These are phyloP conservation scores for Sminthurinus signatus DNA, from an alignment of 1,140 invertebrate species.

Conservation along the genomic window DNA sequence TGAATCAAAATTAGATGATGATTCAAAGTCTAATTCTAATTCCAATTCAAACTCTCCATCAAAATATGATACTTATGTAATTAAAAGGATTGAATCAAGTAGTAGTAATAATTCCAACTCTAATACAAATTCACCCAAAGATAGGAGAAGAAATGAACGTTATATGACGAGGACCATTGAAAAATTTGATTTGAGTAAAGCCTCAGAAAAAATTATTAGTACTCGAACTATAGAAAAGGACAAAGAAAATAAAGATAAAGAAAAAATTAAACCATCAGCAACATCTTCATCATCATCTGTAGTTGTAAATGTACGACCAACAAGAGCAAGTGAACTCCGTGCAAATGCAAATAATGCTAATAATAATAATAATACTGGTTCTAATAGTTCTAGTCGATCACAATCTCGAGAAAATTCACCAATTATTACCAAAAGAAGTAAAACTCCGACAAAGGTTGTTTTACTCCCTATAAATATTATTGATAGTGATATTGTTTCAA, in stretches of 20 bases:
- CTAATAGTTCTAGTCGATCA: no score
- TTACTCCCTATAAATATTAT: no score
- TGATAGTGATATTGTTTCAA: no score
- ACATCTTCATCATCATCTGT: constrained; percentile 9
- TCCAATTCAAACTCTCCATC: constrained; percentile 4
- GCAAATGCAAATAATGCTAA: no score
- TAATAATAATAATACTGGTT: no score
- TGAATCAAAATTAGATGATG: no score
- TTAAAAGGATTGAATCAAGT: constrained; percentile 1
- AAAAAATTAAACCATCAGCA: constrained; percentile 14
- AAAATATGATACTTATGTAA: background rate
- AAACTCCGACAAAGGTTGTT: constrained; percentile 33
- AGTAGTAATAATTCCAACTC: no score
- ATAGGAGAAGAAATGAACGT: constrained; percentile 26
- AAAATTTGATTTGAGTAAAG: constrained; percentile 11
- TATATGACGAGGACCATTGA: constrained; percentile 29
- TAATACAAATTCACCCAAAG: constrained; percentile 29
- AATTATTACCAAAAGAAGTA: constrained; percentile 24
- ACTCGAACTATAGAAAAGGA: no score
- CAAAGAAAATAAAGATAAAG: no score
- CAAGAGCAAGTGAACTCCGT: constrained; percentile 24
- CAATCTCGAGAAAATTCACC: constrained; percentile 30
- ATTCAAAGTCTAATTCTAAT: constrained; percentile 4
- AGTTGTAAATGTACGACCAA: constrained; percentile 21
- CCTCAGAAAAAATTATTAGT: no score